A percentile compares a stretch with the other conserved stretches of the same genome.
Conservation (phyloP, 2,888 invertebrate species). For the Notodonta dromedarius region DNA sequence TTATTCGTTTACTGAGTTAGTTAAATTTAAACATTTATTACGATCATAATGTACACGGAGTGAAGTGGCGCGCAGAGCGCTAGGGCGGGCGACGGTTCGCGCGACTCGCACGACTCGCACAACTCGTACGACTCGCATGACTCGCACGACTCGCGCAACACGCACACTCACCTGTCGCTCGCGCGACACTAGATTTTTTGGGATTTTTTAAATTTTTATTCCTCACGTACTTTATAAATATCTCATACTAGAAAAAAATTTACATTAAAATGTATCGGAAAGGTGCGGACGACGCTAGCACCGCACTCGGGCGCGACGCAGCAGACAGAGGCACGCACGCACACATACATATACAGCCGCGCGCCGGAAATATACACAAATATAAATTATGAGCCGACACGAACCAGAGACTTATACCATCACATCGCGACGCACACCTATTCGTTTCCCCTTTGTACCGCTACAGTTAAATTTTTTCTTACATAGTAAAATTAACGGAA, state of each 20-base stretch:
- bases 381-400: constrained; percentile 68
- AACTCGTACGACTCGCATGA: not conserved
- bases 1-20: constrained; percentile 80
- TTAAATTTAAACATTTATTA: constrained; percentile 76
- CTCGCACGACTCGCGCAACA: constrained; percentile 21
- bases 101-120: not conserved
- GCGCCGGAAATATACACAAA: constrained; percentile 61
- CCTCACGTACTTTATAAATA: constrained; percentile 83
- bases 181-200: constrained; percentile 60
- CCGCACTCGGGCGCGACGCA: constrained; percentile 41
- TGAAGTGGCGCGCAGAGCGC: constrained; percentile 31
- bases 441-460: constrained; percentile 77
- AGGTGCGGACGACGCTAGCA: constrained; percentile 62
- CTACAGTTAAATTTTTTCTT: constrained; percentile 77
- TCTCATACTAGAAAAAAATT: constrained; percentile 82
- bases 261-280: constrained; percentile 80
- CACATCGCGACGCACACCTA: constrained; percentile 78
- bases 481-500: constrained; percentile 83
- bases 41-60: constrained; percentile 67
- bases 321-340: constrained; percentile 53
- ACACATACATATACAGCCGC: constrained; percentile 43
- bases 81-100: constrained; percentile 7
- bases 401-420: constrained; percentile 64
- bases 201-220: constrained; percentile 70
- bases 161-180: constrained; percentile 21